These are phyloP conservation scores for Vandiemenella viatica DNA, from an alignment of 2,888 invertebrate species.

Conservation along the genomic window DNA sequence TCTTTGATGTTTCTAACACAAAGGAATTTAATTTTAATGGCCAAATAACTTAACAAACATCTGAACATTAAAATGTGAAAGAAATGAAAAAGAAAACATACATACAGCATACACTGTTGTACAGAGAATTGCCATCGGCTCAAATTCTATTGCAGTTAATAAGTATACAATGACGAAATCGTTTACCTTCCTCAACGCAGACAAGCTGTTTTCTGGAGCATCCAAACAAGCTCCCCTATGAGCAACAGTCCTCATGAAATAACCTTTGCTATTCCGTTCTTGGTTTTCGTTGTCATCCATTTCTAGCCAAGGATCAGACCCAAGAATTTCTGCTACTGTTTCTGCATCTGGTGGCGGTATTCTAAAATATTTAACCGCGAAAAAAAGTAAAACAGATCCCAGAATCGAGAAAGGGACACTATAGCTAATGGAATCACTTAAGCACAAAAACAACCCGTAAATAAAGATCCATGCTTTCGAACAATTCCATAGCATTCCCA, in stretches of 20 bases:
- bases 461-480: conserved; percentile 13
- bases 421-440: conserved; percentile 8
- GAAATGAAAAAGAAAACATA: conserved; percentile 3
- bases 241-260: conserved; percentile 43
- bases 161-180: no score
- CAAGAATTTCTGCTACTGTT: conserved; percentile 24
- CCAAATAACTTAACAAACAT: no score
- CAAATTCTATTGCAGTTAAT: no score
- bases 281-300: conserved; percentile 17
- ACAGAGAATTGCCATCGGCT: no score
- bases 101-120: conserved; percentile 24
- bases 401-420: conserved; percentile 10
- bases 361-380: conserved; percentile 21
- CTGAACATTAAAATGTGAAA: not conserved
- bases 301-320: conserved; percentile 22
- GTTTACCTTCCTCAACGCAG: conserved; percentile 57
- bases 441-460: conserved; percentile 12
- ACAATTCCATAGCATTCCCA: conserved; percentile 9
- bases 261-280: conserved; percentile 19
- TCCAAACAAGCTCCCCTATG: conserved; percentile 62
- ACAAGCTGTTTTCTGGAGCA: conserved; percentile 66
- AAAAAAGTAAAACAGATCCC: conserved; percentile 15
- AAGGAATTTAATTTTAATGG: no score
- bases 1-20: no score
- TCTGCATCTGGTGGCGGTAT: conserved; percentile 22